Evolutionary conservation across 2,888 invertebrate species (phyloP).

Genomic region (Dicyrtomina minuta): DNA sequence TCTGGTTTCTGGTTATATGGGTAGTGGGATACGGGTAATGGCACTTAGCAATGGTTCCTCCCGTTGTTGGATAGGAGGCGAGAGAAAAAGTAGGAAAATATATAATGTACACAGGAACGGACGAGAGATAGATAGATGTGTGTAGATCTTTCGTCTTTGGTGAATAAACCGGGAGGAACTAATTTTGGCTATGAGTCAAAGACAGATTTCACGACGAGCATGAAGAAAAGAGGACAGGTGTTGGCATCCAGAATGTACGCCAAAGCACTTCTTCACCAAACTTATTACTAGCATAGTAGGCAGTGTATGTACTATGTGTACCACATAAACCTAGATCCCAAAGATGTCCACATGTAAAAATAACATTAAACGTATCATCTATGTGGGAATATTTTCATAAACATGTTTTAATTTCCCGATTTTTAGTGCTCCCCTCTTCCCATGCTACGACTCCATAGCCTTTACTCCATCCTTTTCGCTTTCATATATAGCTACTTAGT

Average conservation of each 20-base stretch:
- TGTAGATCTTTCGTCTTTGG: too few species aligned
- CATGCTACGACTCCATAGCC: too few species aligned
- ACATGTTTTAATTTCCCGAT: neutral
- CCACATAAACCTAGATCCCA: conserved; percentile 23
- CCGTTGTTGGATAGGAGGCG: neutral
- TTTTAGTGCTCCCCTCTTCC: too few species aligned
- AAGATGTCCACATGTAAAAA: neutral
- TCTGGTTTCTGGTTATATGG: neutral
- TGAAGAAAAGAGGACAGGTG: conserved; percentile 42
- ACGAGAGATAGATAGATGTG: conserved; percentile 6
- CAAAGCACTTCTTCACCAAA: conserved; percentile 23
- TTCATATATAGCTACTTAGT: too few species aligned
- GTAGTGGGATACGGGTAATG: neutral
- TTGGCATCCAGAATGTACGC: conserved; percentile 30
- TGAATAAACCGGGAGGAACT: conserved; percentile 34
- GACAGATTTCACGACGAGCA: conserved; percentile 36
- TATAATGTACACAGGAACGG: neutral
- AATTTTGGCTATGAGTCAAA: conserved; percentile 51
- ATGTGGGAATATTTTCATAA: neutral
- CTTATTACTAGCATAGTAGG: too few species aligned
- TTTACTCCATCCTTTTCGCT: too few species aligned
- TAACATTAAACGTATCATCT: neutral
- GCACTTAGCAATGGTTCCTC: too few species aligned
- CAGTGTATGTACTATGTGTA: too few species aligned
- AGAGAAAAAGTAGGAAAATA: neutral